Evolutionary conservation across 35 echinoderm and acorn worm species (phyloP).

Genomic region (Apostichopus parvimensis): DNA sequence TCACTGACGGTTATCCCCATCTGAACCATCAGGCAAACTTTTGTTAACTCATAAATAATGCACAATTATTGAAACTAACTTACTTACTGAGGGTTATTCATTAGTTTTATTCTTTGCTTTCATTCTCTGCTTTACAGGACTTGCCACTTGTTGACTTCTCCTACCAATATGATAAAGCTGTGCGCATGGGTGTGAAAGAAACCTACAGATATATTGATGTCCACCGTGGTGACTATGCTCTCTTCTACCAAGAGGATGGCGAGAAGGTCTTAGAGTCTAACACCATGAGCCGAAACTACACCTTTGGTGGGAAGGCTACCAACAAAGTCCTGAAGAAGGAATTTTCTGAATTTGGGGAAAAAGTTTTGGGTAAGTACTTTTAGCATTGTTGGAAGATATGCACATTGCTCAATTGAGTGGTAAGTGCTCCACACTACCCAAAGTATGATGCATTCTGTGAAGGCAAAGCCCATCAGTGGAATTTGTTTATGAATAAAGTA

Average conservation of each 20-base stretch:
- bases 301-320: slow-evolving; percentile 10
- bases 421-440: no score
- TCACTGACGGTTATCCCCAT: no score
- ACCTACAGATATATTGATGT: slow-evolving; percentile 11
- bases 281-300: slow-evolving; percentile 24
- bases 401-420: no score
- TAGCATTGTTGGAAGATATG: no score
- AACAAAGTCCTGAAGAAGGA: slow-evolving; percentile 4
- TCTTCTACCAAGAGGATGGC: slow-evolving; percentile 43
- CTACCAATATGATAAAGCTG: background rate
- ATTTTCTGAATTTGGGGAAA: background rate
- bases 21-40: no score
- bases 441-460: no score
- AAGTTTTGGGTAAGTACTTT: slow-evolving; percentile 1
- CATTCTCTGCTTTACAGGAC: slow-evolving; percentile 2
- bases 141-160: slow-evolving; percentile 19
- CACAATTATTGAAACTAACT: no score
- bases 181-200: background rate
- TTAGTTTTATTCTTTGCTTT: background rate
- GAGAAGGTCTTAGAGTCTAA: background rate
- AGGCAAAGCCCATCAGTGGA: no score
- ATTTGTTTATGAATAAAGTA: no score
- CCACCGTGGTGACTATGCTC: slow-evolving; percentile 18
- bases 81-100: no score
- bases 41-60: no score